These are phyloP conservation scores for Anoura caudifer DNA, from an alignment of 2,113 vertebrate species.

Conservation along the genomic window DNA sequence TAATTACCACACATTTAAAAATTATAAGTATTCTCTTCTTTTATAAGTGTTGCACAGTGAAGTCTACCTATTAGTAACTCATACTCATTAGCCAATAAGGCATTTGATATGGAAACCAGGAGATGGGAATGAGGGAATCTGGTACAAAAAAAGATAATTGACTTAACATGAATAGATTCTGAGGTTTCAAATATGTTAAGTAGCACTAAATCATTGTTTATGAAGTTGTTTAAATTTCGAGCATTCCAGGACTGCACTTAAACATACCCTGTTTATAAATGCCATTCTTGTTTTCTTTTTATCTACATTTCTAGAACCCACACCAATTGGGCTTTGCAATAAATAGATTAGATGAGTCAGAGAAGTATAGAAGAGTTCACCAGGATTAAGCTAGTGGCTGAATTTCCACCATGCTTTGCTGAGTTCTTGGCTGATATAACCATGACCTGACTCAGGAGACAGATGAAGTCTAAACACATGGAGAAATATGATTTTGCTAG, in stretches of 20 bases:
- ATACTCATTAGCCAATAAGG: background rate
- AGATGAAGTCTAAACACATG: background rate
- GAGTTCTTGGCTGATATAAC: background rate
- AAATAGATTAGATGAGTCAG: background rate
- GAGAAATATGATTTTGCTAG: background rate
- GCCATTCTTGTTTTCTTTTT: background rate
- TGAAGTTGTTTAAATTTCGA: background rate
- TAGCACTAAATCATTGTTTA: background rate
- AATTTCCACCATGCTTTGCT: background rate
- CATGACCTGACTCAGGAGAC: background rate
- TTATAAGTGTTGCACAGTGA: background rate
- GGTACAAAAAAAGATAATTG: background rate
- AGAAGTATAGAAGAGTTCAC: background rate
- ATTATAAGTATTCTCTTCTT: background rate
- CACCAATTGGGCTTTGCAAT: background rate
- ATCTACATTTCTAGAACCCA: background rate
- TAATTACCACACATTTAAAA: background rate
- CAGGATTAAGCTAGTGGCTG: background rate
- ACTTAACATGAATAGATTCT: background rate
- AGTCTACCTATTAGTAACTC: background rate
- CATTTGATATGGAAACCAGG: background rate
- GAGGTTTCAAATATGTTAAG: background rate
- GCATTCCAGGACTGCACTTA: background rate
- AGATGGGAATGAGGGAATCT: background rate
- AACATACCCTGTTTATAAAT: background rate